phyloP scores from a whole-genome alignment of 1,140 invertebrate species.

The Brachionus rubens region DNA sequence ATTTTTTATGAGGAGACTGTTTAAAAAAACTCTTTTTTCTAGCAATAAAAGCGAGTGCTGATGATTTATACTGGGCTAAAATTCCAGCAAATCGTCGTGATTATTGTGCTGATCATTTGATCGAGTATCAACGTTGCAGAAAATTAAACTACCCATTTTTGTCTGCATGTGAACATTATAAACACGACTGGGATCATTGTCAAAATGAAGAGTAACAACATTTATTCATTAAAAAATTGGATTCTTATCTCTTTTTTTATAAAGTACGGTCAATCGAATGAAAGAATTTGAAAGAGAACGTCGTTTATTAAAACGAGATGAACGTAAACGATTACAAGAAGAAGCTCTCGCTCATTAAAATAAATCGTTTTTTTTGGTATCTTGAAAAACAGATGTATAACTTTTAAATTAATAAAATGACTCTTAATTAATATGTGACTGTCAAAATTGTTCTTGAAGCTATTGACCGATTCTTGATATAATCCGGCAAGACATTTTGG shows the following conservation, averaged over 20 bases:
- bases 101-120: slow-evolving; percentile 45
- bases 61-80: slow-evolving; percentile 39
- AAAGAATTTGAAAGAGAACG: slow-evolving; percentile 41
- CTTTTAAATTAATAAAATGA: too few species aligned
- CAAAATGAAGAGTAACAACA: slow-evolving; percentile 38
- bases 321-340: slow-evolving; percentile 33
- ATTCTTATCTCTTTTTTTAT: slow-evolving; percentile 12
- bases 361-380: too few species aligned
- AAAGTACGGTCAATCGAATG: slow-evolving; percentile 32
- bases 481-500: too few species aligned
- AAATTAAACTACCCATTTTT: slow-evolving; percentile 42
- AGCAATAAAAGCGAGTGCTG: slow-evolving; percentile 23
- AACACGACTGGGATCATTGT: slow-evolving; percentile 45
- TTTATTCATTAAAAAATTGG: neutral
- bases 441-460: too few species aligned
- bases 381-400: too few species aligned
- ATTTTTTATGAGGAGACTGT: neutral
- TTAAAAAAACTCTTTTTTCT: neutral
- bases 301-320: slow-evolving; percentile 7
- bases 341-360: neutral
- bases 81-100: slow-evolving; percentile 33
- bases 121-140: slow-evolving; percentile 21
- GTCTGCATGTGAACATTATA: slow-evolving; percentile 37
- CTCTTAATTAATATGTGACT: too few species aligned
- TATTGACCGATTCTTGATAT: too few species aligned